These are phyloP conservation scores for Dendroctonus ponderosae DNA, from an alignment of 1,140 invertebrate species.

Conservation along the genomic window DNA sequence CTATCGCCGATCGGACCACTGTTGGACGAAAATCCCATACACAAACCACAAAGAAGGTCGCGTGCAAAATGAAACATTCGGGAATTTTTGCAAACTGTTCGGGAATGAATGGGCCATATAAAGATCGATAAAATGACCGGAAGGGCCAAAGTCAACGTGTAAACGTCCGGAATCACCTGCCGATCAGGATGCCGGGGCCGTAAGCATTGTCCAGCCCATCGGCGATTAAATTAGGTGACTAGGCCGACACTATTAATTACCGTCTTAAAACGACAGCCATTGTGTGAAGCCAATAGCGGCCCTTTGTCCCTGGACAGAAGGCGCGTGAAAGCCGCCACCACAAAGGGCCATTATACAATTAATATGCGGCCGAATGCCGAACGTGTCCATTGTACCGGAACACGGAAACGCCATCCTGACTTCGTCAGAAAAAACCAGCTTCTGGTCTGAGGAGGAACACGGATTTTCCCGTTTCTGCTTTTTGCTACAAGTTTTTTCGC, in stretches of 20 bases:
- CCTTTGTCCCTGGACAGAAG: constrained; percentile 16
- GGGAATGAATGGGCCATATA: neutral
- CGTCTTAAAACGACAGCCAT: constrained; percentile 15
- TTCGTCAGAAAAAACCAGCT: constrained; percentile 3
- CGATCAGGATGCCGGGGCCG: neutral
- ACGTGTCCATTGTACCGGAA: constrained; percentile 17
- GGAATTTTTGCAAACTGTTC: neutral
- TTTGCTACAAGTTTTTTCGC: neutral
- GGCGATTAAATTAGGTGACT: constrained; percentile 22
- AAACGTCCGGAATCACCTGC: constrained; percentile 4
- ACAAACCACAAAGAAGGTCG: neutral
- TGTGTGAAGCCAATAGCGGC: constrained; percentile 7
- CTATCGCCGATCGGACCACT: neutral
- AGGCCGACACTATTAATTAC: constrained; percentile 25
- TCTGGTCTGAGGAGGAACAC: no score
- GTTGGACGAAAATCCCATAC: neutral
- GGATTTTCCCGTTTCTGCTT: neutral
- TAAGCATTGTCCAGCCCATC: constrained; percentile 14
- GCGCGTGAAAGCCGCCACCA: constrained; percentile 8
- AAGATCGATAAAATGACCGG: neutral
- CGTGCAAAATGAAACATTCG: neutral
- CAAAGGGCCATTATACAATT: constrained; percentile 23
- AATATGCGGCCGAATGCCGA: constrained; percentile 19
- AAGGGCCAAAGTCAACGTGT: neutral
- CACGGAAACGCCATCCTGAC: constrained; percentile 18